Base-by-base conservation (phyloP, 2,113 vertebrate genomes). In the Acrocephalus kingi region DNA sequence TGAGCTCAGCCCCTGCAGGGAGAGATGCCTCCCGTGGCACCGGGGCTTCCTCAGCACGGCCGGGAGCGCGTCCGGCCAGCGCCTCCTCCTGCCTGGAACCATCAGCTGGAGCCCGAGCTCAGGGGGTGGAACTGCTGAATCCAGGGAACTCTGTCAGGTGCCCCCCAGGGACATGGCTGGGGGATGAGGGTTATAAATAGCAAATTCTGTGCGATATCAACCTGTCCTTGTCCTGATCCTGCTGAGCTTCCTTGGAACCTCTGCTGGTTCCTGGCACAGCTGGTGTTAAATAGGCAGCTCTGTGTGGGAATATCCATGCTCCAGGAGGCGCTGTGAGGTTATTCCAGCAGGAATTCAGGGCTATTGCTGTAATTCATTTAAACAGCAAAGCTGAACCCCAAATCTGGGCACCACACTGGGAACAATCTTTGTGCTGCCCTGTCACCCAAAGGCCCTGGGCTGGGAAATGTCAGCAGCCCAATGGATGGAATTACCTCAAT, bases 271-370 rank as follows among this genome's bases (percentile, higher is more conserved):
- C 19, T 14, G 35, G 35, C 54, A 64, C 76, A n/a, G 20, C 33
- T 15, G n/a, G 41, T 23, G 6, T 41, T 52, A 8, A 22, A 54
- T 2, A 2, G 10, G 56, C 37, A 83, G 72, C 62, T 62, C 19
- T 35, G 30, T 5, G 1, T 5, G 48, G 56, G 45, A 81, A 45
- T 17, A n/a, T 3, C 48, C 1, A 10, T 0, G 1, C 46, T 18
- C 30, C n/a, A 22, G 0, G 13, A 61, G 43, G 62, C 28, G 17
- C n/a, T n/a, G 1, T 2, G 10, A 33, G 63, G 11, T 20, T 37
- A 30, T 86, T 67, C 20, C 62, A 79, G 84, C 28, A 45, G 58
- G 78, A 58, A 39, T 22, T 45, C 5, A 9, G 18, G 62, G 58
- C 52, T 63, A 1, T 24, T 5, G 11, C 23, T 35, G 1, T 7